Percentiles rank a stretch among this genome's conserved stretches.
These are phyloP conservation scores for Wiebesia pumilae DNA, from an alignment of 1,140 invertebrate genomes.

Conservation along the genomic window DNA sequence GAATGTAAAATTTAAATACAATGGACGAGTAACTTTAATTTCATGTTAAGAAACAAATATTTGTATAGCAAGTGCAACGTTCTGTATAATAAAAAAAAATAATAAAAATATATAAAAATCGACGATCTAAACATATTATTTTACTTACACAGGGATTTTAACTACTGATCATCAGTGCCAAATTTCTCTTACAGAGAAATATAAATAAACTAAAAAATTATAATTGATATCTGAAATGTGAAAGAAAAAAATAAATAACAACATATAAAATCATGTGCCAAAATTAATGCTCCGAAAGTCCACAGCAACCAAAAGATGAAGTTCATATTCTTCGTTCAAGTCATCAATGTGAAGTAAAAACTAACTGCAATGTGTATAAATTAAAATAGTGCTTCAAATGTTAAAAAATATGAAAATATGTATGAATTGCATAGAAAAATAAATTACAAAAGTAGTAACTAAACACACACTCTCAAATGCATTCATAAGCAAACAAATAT, in stretches of 20 bases:
- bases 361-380: slow-evolving; percentile 49
- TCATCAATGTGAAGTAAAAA: slow-evolving; percentile 10
- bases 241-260: slow-evolving; percentile 53
- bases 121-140: slow-evolving; percentile 19
- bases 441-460: slow-evolving; percentile 26
- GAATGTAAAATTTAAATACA: too few relatives aligned
- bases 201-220: slow-evolving; percentile 66
- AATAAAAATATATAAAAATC: slow-evolving; percentile 22
- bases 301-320: slow-evolving; percentile 47
- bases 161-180: slow-evolving; percentile 61
- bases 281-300: slow-evolving; percentile 41
- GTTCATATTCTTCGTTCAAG: slow-evolving; percentile 27
- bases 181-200: slow-evolving; percentile 52
- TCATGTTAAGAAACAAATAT: not conserved
- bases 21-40: slow-evolving; percentile 17
- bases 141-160: slow-evolving; percentile 51
- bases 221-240: slow-evolving; percentile 65
- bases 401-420: slow-evolving; percentile 54
- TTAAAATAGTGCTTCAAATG: slow-evolving; percentile 59
- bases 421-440: slow-evolving; percentile 36
- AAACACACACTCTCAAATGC: slow-evolving; percentile 35
- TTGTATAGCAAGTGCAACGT: slow-evolving; percentile 1
- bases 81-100: slow-evolving; percentile 10
- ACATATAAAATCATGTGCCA: slow-evolving; percentile 34
- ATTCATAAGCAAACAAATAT: slow-evolving; percentile 16